phyloP scores from a whole-genome alignment of 2,113 vertebrate species.

The Hystrix brachyura region DNA sequence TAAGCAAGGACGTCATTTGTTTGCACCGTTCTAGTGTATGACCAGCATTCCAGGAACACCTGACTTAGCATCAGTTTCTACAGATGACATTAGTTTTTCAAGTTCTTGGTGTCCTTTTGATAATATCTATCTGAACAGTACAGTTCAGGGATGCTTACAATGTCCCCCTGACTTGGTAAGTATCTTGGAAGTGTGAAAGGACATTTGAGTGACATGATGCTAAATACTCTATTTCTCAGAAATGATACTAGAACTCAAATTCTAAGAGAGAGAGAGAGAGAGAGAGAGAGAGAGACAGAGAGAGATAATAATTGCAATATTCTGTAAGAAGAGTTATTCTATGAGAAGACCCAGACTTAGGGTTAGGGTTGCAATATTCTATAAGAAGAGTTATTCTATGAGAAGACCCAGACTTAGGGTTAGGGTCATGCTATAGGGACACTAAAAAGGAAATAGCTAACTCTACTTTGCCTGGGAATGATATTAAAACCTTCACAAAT shows the following conservation, averaged over 20 bases:
- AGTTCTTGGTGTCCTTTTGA: not conserved
- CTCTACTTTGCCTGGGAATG: not conserved
- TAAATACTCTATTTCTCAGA: not conserved
- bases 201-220: not conserved
- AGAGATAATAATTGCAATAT: not conserved
- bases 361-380: not conserved
- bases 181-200: not conserved
- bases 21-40: not conserved
- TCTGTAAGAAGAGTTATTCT: not conserved
- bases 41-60: not conserved
- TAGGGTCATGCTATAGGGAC: not conserved
- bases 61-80: not conserved
- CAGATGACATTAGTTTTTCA: not conserved
- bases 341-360: not conserved
- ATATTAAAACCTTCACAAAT: not conserved
- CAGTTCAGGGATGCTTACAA: not conserved
- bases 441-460: not conserved
- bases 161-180: not conserved
- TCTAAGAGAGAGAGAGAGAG: not conserved
- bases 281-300: not conserved
- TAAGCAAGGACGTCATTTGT: not conserved
- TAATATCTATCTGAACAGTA: not conserved
- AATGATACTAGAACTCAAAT: not conserved
- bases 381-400: not conserved
- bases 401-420: not conserved